Percentiles rank a stretch among this genome's conserved stretches.
phyloP scores from a whole-genome alignment of 2,113 vertebrate species.

The Columba livia region DNA sequence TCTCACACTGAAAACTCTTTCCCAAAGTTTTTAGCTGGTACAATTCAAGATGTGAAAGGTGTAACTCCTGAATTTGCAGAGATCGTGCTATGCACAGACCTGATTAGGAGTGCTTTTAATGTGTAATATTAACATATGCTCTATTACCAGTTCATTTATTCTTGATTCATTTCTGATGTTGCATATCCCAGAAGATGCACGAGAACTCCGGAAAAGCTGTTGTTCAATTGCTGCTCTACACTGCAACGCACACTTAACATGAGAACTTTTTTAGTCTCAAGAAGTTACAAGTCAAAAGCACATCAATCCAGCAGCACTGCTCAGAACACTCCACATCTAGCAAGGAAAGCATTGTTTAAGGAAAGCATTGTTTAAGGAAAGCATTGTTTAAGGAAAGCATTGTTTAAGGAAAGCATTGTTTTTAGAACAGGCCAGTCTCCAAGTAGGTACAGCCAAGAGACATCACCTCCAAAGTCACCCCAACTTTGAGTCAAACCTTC shows the following conservation, averaged over 20 bases:
- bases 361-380: not conserved
- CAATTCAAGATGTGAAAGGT: not conserved
- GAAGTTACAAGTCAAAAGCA: not conserved
- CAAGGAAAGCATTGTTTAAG: not conserved
- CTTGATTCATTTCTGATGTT: not conserved
- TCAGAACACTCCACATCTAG: accelerated
- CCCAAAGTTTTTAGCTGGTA: not conserved
- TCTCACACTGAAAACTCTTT: not conserved
- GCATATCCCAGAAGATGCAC: accelerated
- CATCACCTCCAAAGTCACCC: not conserved
- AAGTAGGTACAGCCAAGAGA: not conserved
- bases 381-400: not conserved
- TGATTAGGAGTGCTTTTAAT: not conserved
- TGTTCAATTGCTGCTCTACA: not conserved
- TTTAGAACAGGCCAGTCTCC: not conserved
- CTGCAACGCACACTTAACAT: accelerated
- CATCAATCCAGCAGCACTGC: not conserved
- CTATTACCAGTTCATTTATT: not conserved
- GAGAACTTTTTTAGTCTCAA: no score
- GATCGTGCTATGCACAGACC: not conserved
- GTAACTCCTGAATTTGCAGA: accelerated
- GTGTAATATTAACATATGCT: not conserved
- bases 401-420: not conserved
- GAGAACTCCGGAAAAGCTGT: not conserved
- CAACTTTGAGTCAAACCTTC: not conserved